A percentile compares a stretch with the other conserved stretches of the same genome.
Conservation (phyloP, 2,888 invertebrate species). For the Synanthedon formicaeformis region DNA sequence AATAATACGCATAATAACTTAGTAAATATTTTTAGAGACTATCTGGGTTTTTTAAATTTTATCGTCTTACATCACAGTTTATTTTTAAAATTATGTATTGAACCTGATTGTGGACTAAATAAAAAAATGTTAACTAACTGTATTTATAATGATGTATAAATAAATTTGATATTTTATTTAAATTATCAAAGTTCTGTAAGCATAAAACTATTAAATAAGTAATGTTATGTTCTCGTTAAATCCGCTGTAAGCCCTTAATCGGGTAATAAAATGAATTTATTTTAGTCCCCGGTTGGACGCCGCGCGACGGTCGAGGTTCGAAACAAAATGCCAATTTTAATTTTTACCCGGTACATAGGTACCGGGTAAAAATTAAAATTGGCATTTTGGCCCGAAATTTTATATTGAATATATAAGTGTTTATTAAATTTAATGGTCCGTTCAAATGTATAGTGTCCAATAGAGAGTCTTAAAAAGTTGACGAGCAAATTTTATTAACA, state of each 20-base stretch:
- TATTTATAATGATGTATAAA: not conserved
- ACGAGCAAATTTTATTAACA: too few relatives aligned
- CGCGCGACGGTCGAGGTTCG: constrained; percentile 2
- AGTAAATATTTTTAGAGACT: too few relatives aligned
- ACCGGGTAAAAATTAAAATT: too few relatives aligned
- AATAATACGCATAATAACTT: too few relatives aligned
- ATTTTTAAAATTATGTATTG: not conserved
- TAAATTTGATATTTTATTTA: not conserved
- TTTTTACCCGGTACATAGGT: constrained; percentile 19
- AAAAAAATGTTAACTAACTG: not conserved
- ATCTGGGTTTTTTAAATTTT: too few relatives aligned
- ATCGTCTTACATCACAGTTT: too few relatives aligned
- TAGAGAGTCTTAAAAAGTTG: too few relatives aligned
- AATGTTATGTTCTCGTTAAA: constrained; percentile 22
- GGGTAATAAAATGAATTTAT: constrained; percentile 43
- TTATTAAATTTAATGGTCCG: too few relatives aligned
- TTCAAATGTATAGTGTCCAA: too few relatives aligned
- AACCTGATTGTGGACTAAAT: not conserved
- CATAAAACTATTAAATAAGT: constrained; percentile 26
- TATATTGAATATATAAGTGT: too few relatives aligned
- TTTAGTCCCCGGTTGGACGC: constrained; percentile 16
- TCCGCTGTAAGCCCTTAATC: constrained; percentile 38
- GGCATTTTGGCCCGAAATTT: constrained; percentile 1
- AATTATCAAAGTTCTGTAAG: constrained; percentile 4
- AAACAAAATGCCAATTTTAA: constrained; percentile 44